Conservation (phyloP, 2,797 vertebrate genomes). For the Leptatherina wallacei region DNA sequence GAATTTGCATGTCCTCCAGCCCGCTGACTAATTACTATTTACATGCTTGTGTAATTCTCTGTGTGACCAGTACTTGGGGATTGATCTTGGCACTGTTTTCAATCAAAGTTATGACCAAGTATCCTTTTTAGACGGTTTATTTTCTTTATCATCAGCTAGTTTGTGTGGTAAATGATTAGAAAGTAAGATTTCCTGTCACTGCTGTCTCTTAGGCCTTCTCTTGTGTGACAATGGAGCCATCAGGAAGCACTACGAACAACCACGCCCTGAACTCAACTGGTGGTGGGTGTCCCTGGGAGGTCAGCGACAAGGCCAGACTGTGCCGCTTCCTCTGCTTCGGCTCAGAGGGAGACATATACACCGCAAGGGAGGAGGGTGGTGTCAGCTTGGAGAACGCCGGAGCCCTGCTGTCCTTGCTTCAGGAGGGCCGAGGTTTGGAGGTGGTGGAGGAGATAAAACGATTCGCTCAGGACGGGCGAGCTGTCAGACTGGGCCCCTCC, state of each 20-base stretch:
- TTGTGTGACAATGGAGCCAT: constrained; percentile 80
- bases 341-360: constrained; percentile 87
- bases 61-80: neutral
- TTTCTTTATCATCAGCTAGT: neutral
- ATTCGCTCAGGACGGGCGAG: constrained; percentile 84
- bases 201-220: constrained; percentile 41
- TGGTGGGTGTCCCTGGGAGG: constrained; percentile 71
- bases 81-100: too few relatives aligned
- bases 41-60: neutral
- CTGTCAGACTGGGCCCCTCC: constrained; percentile 81
- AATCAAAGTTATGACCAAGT: neutral
- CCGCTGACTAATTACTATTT: neutral
- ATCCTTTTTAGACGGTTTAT: too few relatives aligned
- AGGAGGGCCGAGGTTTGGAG: constrained; percentile 88
- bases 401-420: constrained; percentile 86
- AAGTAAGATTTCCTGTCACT: neutral
- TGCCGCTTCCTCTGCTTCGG: constrained; percentile 92
- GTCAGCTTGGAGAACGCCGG: constrained; percentile 79
- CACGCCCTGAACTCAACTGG: constrained; percentile 73
- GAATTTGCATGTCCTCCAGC: neutral
- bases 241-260: constrained; percentile 58
- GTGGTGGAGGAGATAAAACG: constrained; percentile 89
- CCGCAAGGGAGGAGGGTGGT: constrained; percentile 82
- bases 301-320: constrained; percentile 84
- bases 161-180: neutral